Evolutionary conservation across 2,888 invertebrate species (phyloP).

Genomic region (Pilophorus perplexus): DNA sequence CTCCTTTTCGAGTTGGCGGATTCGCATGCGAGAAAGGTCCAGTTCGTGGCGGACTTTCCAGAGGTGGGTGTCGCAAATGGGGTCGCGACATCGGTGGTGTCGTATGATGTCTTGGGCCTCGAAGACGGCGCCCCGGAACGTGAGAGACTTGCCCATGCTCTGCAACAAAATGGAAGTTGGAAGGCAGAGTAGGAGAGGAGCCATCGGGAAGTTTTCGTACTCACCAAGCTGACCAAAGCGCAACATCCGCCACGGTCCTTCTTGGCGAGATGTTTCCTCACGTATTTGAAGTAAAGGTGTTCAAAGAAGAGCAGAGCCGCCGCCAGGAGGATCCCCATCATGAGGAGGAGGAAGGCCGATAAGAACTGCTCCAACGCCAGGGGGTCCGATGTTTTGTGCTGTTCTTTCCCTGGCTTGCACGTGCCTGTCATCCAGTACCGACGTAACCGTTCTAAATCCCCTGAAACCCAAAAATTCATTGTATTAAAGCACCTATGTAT

Average conservation of each 20-base stretch:
- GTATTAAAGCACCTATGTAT: background rate
- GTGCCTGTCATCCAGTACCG: constrained; percentile 97
- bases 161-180: too few species aligned
- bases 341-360: constrained; percentile 91
- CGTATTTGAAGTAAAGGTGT: constrained; percentile 92
- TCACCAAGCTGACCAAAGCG: constrained; percentile 89
- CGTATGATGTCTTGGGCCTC: constrained; percentile 74
- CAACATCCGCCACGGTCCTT: constrained; percentile 86
- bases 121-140: constrained; percentile 75
- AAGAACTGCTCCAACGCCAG: constrained; percentile 92
- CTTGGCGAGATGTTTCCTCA: constrained; percentile 80
- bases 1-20: constrained; percentile 81
- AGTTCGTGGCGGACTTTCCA: constrained; percentile 91
- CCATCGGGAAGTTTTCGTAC: constrained; percentile 49
- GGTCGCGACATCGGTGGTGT: constrained; percentile 73
- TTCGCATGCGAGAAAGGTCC: constrained; percentile 79
- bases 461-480: constrained; percentile 52
- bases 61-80: constrained; percentile 75
- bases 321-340: constrained; percentile 90
- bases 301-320: constrained; percentile 83
- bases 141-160: constrained; percentile 73
- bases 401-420: constrained; percentile 87
- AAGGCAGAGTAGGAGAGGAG: too few species aligned
- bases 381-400: constrained; percentile 86
- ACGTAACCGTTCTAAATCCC: constrained; percentile 90